Percentiles rank a stretch among this genome's conserved stretches.
Evolutionary conservation across 2,888 invertebrate species (phyloP).

Genomic region (Parascotia fuliginaria): DNA sequence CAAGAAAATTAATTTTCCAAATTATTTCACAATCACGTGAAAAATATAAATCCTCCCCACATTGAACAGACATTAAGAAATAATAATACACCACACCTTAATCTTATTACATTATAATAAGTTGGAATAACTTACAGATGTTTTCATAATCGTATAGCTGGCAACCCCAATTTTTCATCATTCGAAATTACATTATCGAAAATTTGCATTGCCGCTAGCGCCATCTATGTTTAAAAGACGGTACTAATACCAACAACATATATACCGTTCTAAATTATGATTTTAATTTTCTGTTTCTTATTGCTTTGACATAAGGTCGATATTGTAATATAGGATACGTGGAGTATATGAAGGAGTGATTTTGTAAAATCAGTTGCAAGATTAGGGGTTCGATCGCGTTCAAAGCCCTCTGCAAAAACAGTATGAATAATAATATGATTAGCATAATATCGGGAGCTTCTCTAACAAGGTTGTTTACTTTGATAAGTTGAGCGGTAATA

Average conservation of each 20-base stretch:
- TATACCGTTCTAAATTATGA: slow-evolving; percentile 19
- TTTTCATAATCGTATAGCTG: slow-evolving; percentile 78
- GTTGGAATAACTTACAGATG: slow-evolving; percentile 80
- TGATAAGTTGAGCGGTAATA: slow-evolving; percentile 66
- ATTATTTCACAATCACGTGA: slow-evolving; percentile 53
- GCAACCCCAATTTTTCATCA: slow-evolving; percentile 81
- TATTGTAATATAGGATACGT: slow-evolving; percentile 30
- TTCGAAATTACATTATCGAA: slow-evolving; percentile 78
- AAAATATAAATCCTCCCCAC: slow-evolving; percentile 48
- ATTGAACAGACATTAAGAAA: slow-evolving; percentile 81
- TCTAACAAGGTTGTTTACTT: slow-evolving; percentile 77
- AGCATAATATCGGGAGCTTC: slow-evolving; percentile 78
- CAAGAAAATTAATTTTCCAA: slow-evolving; percentile 50
- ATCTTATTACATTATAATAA: slow-evolving; percentile 82
- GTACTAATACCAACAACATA: slow-evolving; percentile 53
- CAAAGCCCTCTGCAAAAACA: slow-evolving; percentile 81
- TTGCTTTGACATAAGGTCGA: slow-evolving; percentile 23
- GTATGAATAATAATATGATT: slow-evolving; percentile 84
- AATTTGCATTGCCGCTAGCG: slow-evolving; percentile 82
- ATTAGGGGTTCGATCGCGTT: slow-evolving; percentile 74
- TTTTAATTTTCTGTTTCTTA: slow-evolving; percentile 30
- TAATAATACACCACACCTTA: slow-evolving; percentile 75
- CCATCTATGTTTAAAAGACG: slow-evolving; percentile 73
- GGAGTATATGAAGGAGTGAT: slow-evolving; percentile 41
- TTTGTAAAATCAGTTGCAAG: slow-evolving; percentile 63